These are phyloP conservation scores for Aleiodes leptofemur DNA, from an alignment of 2,888 invertebrate species.

Conservation along the genomic window DNA sequence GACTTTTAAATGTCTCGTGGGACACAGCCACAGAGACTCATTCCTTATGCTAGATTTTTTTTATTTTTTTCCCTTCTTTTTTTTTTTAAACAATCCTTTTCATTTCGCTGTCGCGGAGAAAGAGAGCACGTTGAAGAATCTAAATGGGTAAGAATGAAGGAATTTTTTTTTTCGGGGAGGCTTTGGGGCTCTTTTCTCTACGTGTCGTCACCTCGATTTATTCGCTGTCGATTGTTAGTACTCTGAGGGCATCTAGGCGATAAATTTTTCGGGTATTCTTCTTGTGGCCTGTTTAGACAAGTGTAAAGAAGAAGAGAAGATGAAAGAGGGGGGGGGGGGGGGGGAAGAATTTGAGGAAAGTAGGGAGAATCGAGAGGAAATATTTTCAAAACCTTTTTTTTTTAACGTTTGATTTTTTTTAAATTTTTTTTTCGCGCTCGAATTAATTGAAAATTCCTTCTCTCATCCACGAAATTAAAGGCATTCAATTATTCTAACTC, in stretches of 20 bases:
- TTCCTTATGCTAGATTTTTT: background rate
- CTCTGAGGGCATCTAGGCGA: constrained; percentile 26
- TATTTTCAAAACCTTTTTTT: too few relatives aligned
- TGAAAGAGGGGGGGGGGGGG: constrained; percentile 5
- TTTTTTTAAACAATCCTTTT: background rate
- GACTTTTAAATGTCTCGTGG: constrained; percentile 12
- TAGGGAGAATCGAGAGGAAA: background rate
- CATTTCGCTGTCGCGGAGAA: constrained; percentile 16
- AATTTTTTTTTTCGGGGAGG: constrained; percentile 52
- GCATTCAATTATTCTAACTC: too few relatives aligned
- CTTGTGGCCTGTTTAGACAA: constrained; percentile 34
- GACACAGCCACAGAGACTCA: constrained; percentile 15
- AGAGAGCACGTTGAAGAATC: constrained; percentile 36
- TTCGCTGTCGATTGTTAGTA: constrained; percentile 56
- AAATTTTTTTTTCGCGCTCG: too few relatives aligned
- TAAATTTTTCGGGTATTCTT: constrained; percentile 43
- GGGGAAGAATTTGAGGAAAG: background rate
- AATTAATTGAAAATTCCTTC: too few relatives aligned
- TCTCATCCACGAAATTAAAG: too few relatives aligned
- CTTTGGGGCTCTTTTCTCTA: background rate
- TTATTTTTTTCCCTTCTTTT: constrained; percentile 1
- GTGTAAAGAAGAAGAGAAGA: constrained; percentile 18
- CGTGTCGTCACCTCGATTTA: constrained; percentile 57
- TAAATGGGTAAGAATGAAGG: constrained; percentile 60
- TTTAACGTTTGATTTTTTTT: too few relatives aligned